Percentiles rank a stretch among this genome's conserved stretches.
phyloP scores from a whole-genome alignment of 2,888 invertebrate genomes.

The Conchocele bisecta region DNA sequence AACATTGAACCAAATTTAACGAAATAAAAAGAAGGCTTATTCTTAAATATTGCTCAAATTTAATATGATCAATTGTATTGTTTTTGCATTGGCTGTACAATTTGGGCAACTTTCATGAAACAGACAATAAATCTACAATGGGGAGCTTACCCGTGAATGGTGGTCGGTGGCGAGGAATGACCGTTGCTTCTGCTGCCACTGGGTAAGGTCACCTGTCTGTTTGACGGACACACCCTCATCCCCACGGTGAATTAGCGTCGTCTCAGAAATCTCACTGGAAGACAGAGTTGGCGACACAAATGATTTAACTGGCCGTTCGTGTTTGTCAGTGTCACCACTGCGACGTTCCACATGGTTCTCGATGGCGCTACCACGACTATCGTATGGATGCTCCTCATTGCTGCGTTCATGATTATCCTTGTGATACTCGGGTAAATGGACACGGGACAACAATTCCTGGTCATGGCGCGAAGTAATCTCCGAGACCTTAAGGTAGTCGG shows the following conservation, averaged over 20 bases:
- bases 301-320: slow-evolving; percentile 12
- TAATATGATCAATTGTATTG: too few relatives aligned
- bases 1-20: too few relatives aligned
- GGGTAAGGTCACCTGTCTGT: slow-evolving; percentile 59
- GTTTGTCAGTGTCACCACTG: slow-evolving; percentile 10
- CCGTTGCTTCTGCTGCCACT: slow-evolving; percentile 77
- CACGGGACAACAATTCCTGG: too few relatives aligned
- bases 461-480: too few relatives aligned
- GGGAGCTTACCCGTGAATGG: too few relatives aligned
- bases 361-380: background rate
- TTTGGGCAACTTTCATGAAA: too few relatives aligned
- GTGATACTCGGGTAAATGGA: slow-evolving; percentile 2
- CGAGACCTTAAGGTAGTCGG: too few relatives aligned
- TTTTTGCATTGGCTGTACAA: too few relatives aligned
- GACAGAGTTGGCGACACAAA: slow-evolving; percentile 49
- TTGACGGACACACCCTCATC: slow-evolving; percentile 4
- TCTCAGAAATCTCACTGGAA: slow-evolving; percentile 15
- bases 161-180: too few relatives aligned
- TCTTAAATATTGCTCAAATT: too few relatives aligned
- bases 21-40: too few relatives aligned
- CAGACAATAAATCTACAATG: too few relatives aligned
- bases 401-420: slow-evolving; percentile 8
- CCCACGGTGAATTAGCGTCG: slow-evolving; percentile 25
- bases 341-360: background rate
- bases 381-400: background rate